A percentile compares a stretch with the other conserved stretches of the same genome.
phyloP scores from a whole-genome alignment of 53 echinoderm and acorn worm species.

The Paracentrotus lividus region DNA sequence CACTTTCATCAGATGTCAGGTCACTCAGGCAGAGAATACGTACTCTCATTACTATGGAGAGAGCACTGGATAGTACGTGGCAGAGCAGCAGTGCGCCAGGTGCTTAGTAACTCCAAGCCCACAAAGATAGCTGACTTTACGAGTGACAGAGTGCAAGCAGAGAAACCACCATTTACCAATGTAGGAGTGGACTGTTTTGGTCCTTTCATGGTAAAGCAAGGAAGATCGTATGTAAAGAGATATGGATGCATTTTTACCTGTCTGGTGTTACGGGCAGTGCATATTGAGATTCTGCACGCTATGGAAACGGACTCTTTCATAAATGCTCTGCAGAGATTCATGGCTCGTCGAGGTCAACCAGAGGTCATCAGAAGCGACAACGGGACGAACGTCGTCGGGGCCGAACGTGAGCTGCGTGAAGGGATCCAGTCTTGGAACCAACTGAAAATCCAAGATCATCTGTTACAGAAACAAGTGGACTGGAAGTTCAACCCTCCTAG shows the following conservation, averaged over 20 bases:
- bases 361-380: conserved; percentile 80
- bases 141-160: conserved; percentile 71
- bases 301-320: conserved; percentile 79
- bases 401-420: conserved; percentile 72
- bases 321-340: conserved; percentile 77
- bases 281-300: conserved; percentile 79
- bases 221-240: conserved; percentile 68
- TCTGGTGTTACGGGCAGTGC: conserved; percentile 74
- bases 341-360: conserved; percentile 74
- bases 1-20: conserved; percentile 53
- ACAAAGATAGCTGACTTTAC: conserved; percentile 80
- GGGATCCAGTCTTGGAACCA: conserved; percentile 67
- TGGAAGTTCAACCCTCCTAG: conserved; percentile 84
- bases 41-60: conserved; percentile 66
- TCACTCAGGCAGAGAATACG: conserved; percentile 70
- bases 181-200: conserved; percentile 86
- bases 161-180: conserved; percentile 75
- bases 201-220: conserved; percentile 78
- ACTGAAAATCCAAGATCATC: conserved; percentile 53
- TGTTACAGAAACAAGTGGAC: conserved; percentile 69
- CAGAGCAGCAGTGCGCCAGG: conserved; percentile 67
- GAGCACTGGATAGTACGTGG: conserved; percentile 76
- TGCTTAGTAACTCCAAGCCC: conserved; percentile 40
- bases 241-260: conserved; percentile 87
- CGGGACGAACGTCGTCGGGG: conserved; percentile 89